Evolutionary conservation across 1,140 invertebrate species (phyloP), one percentile per base, ranked within the genome.

Genomic region (Lamellibrachia luymesi): DNA sequence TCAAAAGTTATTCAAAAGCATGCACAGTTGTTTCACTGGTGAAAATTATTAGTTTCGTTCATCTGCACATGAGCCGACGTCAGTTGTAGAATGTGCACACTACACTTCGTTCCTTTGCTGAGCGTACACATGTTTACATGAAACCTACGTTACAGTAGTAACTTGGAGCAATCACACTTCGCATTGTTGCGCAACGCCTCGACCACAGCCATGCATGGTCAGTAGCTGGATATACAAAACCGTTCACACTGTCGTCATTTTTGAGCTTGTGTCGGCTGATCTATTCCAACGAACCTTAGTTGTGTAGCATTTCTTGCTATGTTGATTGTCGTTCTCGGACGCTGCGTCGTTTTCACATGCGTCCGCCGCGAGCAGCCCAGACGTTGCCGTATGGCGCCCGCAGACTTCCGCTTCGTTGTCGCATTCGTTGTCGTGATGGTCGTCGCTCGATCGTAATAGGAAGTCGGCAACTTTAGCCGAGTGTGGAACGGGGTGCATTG

Each of bases 401-500:
- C 64, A 10, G 2, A 17, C 64, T 17, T 80, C 2, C 13, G 17
- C 17, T 2, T 80, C 64, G 25, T 80, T 80, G 64, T 80, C 64
- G 64, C 64, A 80, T 80, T 80, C 64, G 64, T 80, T 80, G 7
- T 17, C 64, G 64, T 80, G 13, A 22, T 22, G 5, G 4, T 80
- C 64, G 17, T 17, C 64, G 64, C 17, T 80, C 64, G 64, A 80
- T 22, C 64, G 90, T 10, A 91, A 49, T 4, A 91, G 90, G 90
- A 91, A 91, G 49, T 91, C 27, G 90, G 90, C 50, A 2, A 91
- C 90, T 51, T 91, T 91, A 38, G 38, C n/a, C 25, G 90, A 50
- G 27, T 49, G 49, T 25, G 90, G 17, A 13, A 91, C 50, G 49
- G 90, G 90, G 13, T 49, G 50, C 90, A 91, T 91, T 51, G 90